Base-by-base conservation (phyloP, 2,797 vertebrate genomes). In the Urophycis tenuis region DNA sequence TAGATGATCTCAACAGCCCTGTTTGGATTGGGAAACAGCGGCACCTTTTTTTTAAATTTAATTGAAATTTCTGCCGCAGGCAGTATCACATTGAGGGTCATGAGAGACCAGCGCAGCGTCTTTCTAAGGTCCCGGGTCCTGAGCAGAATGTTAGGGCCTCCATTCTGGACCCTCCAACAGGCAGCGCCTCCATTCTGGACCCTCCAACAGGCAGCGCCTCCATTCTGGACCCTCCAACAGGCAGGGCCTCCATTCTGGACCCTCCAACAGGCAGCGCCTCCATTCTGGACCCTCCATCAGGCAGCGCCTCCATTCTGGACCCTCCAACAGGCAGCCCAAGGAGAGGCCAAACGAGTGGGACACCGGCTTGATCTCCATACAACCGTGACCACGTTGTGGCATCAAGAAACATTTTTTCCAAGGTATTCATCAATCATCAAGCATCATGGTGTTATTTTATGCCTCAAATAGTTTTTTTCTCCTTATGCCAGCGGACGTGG, bases 1-100 rank as follows among this genome's bases (percentile, higher is more conserved):
- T 81, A 81, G 78, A 84, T 10, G 34, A 79, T 10, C 60, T 29
- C 1, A 67, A 77, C 36, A 34, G 49, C 76, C 77, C 79, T 76
- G 41, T 76, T 74, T 49, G 80, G 69, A 74, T 79, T 71, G 77
- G 31, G 71, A 77, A 53, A 75, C 25, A 75, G 81, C 73, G 34
- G 71, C 69, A 74, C 79, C 12, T 8, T 83, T 84, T 82, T 82
- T 74, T 81, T 15, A 81, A 81, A 80, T 89, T n/a, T 41, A 88
- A 91, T 89, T 90, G 85, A 80, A 79, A 82, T 91, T 87, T 91
- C 74, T 85, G 87, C 88, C 85, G 83, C 33, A 77, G 88, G 88
- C 86, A 78, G 79, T 74, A 80, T 84, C 81, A 79, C 85, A 85
- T 91, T 84, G 85, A 84, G 86, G 86, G 81, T 85, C 85, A 85